These are phyloP conservation scores for Drosophila lutescens DNA, from an alignment of 2,888 invertebrate species.

Conservation along the genomic window DNA sequence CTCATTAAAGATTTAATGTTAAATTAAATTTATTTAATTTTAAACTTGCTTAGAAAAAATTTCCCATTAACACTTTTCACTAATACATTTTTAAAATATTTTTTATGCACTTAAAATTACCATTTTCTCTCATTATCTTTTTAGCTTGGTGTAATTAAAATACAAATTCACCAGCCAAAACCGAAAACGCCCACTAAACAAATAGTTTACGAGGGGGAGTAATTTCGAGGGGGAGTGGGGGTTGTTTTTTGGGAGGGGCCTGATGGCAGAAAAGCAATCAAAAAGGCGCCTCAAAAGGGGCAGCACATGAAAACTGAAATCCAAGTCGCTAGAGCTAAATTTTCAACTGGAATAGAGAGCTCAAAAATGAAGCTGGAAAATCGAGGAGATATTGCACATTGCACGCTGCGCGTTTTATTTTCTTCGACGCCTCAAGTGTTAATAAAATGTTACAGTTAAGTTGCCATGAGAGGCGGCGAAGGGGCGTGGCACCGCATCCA, in stretches of 20 bases:
- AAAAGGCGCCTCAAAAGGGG: conserved; percentile 44
- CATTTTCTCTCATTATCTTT: background rate
- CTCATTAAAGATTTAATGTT: too few species aligned
- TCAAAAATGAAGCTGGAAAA: conserved; percentile 4
- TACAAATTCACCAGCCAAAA: conserved; percentile 38
- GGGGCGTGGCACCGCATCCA: conserved; percentile 16
- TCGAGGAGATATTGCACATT: conserved; percentile 8
- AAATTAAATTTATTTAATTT: too few species aligned
- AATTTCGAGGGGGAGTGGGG: background rate
- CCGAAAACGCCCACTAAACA: conserved; percentile 21
- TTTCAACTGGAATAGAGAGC: conserved; percentile 11
- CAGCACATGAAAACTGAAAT: conserved; percentile 47
- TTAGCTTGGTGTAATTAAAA: conserved; percentile 43
- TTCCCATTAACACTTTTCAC: background rate
- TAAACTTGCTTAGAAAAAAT: background rate
- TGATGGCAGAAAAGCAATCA: conserved; percentile 59
- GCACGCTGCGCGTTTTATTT: conserved; percentile 47
- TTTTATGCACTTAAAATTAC: background rate
- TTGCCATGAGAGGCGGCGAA: conserved; percentile 42
- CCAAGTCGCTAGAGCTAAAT: conserved; percentile 25
- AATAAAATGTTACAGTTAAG: conserved; percentile 77
- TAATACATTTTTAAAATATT: background rate
- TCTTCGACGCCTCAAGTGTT: conserved; percentile 73
- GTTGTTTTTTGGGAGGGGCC: conserved; percentile 6
- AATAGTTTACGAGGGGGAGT: conserved; percentile 25